These are phyloP conservation scores for Tetragnatha montana DNA, from an alignment of 2,888 invertebrate genomes.

Conservation along the genomic window DNA sequence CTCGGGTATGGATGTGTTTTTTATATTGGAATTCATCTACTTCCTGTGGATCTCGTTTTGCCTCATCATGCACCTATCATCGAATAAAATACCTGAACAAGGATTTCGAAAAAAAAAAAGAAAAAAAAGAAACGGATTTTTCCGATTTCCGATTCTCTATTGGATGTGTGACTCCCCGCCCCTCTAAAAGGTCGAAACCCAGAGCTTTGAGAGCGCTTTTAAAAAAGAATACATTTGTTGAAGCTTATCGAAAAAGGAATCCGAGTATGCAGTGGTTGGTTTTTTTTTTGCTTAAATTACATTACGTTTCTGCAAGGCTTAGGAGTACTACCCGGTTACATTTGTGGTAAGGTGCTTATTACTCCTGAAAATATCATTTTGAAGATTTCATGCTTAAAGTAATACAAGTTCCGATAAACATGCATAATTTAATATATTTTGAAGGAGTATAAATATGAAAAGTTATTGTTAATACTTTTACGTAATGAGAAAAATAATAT, in stretches of 20 bases:
- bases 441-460: too few relatives aligned
- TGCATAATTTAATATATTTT: too few relatives aligned
- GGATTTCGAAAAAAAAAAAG: constrained; percentile 2
- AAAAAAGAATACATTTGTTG: not conserved
- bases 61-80: constrained; percentile 18
- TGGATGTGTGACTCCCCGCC: not conserved
- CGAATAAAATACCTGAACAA: constrained; percentile 31
- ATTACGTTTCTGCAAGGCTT: not conserved
- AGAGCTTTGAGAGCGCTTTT: not conserved
- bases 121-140: constrained; percentile 13
- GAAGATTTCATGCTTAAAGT: too few relatives aligned
- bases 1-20: not conserved
- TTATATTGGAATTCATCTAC: not conserved
- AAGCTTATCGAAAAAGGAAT: constrained; percentile 1
- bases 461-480: too few relatives aligned
- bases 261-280: not conserved
- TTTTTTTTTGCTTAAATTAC: not conserved
- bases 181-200: not conserved
- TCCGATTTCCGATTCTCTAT: constrained; percentile 26
- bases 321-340: too few relatives aligned
- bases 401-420: too few relatives aligned
- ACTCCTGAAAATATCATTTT: too few relatives aligned
- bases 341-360: too few relatives aligned
- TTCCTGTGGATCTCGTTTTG: not conserved
- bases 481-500: too few relatives aligned